Evolutionary conservation across 2,797 vertebrate genomes (phyloP).

Genomic region (Coccyzus lansbergi): DNA sequence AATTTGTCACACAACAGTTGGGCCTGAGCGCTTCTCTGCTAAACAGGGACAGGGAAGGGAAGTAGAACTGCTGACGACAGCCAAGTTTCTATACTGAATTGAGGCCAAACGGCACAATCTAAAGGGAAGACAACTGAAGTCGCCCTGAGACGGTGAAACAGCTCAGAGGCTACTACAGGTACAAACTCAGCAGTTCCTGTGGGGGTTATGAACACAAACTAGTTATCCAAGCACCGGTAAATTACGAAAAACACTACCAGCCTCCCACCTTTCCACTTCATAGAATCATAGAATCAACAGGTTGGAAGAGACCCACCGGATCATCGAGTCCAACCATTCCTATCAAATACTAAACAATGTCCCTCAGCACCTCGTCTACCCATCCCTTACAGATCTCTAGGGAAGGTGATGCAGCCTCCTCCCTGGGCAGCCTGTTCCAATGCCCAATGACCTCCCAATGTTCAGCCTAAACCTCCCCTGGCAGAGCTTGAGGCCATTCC

Average conservation of each 20-base stretch:
- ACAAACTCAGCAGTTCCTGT: background rate
- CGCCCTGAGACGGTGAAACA: fast-evolving
- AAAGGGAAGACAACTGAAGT: background rate
- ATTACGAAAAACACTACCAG: background rate
- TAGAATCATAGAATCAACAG: too few species aligned
- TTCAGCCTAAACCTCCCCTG: too few species aligned
- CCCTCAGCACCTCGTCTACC: too few species aligned
- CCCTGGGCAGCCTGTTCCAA: too few species aligned
- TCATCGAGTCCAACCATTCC: too few species aligned
- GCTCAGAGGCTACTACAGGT: background rate
- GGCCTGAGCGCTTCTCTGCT: background rate
- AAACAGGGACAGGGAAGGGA: background rate
- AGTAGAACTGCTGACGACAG: background rate
- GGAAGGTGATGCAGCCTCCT: too few species aligned
- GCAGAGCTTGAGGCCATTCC: too few species aligned
- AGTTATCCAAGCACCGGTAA: background rate
- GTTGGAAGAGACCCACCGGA: too few species aligned
- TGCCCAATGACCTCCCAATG: too few species aligned
- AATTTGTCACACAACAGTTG: background rate
- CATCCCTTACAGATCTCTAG: too few species aligned
- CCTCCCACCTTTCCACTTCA: background rate
- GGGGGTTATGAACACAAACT: background rate
- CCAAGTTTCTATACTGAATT: fast-evolving
- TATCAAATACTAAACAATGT: too few species aligned
- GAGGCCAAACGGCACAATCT: background rate